Evolutionary conservation across 2,888 invertebrate genomes (phyloP).

Genomic region (Lithophane semibrunnea): DNA sequence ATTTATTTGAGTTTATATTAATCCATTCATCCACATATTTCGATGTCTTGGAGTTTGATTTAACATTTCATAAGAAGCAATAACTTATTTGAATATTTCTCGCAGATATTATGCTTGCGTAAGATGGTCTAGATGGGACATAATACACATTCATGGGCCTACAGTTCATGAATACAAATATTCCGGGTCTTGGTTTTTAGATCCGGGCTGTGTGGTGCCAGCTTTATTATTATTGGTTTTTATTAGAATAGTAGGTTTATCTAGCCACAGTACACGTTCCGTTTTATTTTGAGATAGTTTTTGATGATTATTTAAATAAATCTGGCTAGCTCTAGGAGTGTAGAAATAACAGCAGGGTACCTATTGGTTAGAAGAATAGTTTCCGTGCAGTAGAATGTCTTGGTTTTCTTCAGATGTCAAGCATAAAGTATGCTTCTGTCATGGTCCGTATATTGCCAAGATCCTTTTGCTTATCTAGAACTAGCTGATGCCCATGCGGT

Average conservation of each 20-base stretch:
- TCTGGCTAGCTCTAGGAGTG: neutral
- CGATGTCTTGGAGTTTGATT: constrained; percentile 45
- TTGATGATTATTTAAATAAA: neutral
- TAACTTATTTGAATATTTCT: constrained; percentile 60
- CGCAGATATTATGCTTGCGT: constrained; percentile 54
- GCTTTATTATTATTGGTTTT: constrained; percentile 52
- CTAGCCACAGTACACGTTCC: neutral
- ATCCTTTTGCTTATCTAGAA: neutral
- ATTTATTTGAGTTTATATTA: constrained; percentile 54
- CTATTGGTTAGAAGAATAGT: neutral
- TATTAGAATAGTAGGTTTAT: constrained; percentile 2
- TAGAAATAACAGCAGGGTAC: neutral
- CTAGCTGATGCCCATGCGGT: no score
- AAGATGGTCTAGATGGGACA: constrained; percentile 53
- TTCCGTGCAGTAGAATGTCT: neutral
- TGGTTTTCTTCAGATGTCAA: neutral
- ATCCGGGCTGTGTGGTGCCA: constrained; percentile 30
- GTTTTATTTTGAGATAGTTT: neutral
- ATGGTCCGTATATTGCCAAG: no score
- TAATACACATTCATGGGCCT: constrained; percentile 67
- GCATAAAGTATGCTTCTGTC: neutral
- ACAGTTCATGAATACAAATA: constrained; percentile 73
- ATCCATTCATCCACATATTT: constrained; percentile 48
- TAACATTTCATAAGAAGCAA: constrained; percentile 51
- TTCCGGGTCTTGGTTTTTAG: constrained; percentile 58